Conservation (phyloP, 2,888 invertebrate species). For the Stictocephala bisonia region DNA sequence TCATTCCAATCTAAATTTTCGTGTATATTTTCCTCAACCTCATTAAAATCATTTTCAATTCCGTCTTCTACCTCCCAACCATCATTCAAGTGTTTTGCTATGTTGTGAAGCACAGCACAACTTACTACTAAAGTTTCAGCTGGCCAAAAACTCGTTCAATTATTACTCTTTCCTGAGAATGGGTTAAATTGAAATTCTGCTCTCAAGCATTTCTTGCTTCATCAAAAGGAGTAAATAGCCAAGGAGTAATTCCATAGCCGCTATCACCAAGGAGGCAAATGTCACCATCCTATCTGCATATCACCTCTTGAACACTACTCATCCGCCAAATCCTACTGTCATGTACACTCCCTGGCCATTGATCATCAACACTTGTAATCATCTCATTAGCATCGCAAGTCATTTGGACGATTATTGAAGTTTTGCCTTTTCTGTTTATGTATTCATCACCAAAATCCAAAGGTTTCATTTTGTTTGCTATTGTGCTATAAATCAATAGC, state of each 20-base stretch:
- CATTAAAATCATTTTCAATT: too few relatives aligned
- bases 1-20: too few relatives aligned
- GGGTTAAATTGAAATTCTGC: background rate
- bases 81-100: background rate
- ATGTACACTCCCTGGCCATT: conserved; percentile 26
- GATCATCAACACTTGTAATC: background rate
- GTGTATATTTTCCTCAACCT: too few relatives aligned
- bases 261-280: conserved; percentile 31
- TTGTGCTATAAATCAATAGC: too few relatives aligned
- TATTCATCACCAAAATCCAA: background rate
- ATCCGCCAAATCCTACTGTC: conserved; percentile 8
- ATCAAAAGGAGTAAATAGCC: conserved; percentile 14
- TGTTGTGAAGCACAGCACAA: background rate
- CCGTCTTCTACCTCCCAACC: too few relatives aligned
- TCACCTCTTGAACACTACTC: conserved; percentile 4
- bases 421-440: background rate
- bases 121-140: background rate
- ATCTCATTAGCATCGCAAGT: background rate
- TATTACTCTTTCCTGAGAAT: background rate
- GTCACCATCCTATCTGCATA: background rate
- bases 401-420: background rate
- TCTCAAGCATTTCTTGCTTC: background rate
- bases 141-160: background rate
- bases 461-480: too few relatives aligned
- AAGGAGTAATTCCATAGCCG: conserved; percentile 18